These are phyloP conservation scores for Chelonoidis abingdonii DNA, from an alignment of 2,113 vertebrate genomes.

Conservation along the genomic window DNA sequence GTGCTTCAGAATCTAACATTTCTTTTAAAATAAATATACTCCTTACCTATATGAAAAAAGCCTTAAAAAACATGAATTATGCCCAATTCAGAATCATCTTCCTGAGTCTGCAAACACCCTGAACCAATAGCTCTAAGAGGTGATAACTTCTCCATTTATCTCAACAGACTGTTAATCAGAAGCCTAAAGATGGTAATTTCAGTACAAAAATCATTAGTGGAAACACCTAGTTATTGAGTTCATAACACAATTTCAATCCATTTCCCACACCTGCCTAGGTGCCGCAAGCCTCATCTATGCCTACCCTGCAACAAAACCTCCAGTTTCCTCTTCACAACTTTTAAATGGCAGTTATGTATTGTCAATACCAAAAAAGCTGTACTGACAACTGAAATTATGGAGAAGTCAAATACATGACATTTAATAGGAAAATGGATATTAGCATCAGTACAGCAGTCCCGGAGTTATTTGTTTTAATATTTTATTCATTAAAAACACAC, in stretches of 20 bases:
- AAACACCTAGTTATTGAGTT: background rate
- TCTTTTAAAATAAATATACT: background rate
- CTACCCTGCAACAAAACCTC: background rate
- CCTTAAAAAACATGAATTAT: background rate
- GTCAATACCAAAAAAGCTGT: background rate
- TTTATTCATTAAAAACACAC: too few relatives aligned
- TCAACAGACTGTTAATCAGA: background rate
- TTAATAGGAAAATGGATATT: background rate
- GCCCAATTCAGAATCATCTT: background rate
- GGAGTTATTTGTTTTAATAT: too few relatives aligned
- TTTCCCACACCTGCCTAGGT: background rate
- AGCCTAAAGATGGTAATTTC: background rate
- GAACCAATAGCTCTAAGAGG: background rate
- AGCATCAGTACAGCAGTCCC: background rate
- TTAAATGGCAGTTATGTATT: background rate
- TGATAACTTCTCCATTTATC: background rate
- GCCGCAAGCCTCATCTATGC: background rate
- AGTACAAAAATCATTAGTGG: background rate
- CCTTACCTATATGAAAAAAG: background rate
- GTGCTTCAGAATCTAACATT: background rate
- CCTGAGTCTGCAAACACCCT: background rate
- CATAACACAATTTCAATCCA: background rate
- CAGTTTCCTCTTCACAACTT: background rate
- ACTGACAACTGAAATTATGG: background rate
- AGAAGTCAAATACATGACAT: background rate